Evolutionary conservation across 2,797 vertebrate species (phyloP).

Genomic region (Microtus obscurus): DNA sequence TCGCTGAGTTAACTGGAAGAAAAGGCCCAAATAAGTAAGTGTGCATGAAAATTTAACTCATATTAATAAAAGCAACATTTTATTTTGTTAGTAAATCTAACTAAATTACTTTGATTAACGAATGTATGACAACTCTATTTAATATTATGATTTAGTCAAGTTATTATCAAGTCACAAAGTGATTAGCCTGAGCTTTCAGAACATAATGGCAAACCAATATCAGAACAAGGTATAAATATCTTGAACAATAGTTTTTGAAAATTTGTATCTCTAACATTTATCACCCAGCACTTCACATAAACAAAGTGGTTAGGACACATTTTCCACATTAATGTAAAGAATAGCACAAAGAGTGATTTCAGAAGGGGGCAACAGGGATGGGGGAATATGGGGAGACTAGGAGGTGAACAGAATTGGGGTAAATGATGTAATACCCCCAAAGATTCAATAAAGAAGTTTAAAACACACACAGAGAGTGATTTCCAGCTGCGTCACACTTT

Average conservation of each 20-base stretch:
- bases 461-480: background rate
- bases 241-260: constrained; percentile 62
- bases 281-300: constrained; percentile 57
- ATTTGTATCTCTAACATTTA: constrained; percentile 68
- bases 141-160: constrained; percentile 62
- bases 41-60: constrained; percentile 73
- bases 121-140: constrained; percentile 72
- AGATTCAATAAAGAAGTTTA: too few relatives aligned
- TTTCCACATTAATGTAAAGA: constrained; percentile 62
- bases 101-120: constrained; percentile 74
- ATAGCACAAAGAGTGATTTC: background rate
- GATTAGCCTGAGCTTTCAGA: constrained; percentile 68
- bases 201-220: constrained; percentile 65
- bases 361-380: too few relatives aligned
- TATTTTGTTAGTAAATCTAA: constrained; percentile 70
- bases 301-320: constrained; percentile 48
- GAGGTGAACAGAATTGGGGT: too few relatives aligned
- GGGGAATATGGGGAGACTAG: too few relatives aligned
- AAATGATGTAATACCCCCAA: too few relatives aligned
- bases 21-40: constrained; percentile 78
- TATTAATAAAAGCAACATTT: constrained; percentile 77
- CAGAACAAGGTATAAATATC: constrained; percentile 60
- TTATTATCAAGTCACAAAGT: constrained; percentile 61
- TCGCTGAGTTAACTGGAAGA: constrained; percentile 89
- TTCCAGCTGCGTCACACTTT: background rate